Evolutionary conservation across 37 sponge, comb jelly and placozoan genomes (phyloP).

Genomic region (Beroe ovata): DNA sequence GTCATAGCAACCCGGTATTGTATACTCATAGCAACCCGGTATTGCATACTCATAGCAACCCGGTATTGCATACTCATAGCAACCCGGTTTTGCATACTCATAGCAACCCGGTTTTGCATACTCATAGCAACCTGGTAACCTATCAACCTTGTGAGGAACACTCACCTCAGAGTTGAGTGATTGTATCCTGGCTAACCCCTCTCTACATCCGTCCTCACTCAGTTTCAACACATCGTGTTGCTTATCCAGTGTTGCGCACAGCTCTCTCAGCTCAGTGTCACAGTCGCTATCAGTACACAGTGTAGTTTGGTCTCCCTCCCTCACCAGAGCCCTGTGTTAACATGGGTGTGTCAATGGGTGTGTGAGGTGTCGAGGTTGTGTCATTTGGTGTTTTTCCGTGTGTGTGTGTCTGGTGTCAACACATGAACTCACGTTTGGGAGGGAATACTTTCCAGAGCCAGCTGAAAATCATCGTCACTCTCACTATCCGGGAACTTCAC

Average conservation of each 20-base stretch:
- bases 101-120: neutral
- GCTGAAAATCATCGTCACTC: slow-evolving; percentile 33
- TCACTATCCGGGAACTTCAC: neutral
- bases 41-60: neutral
- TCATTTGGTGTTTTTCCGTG: too few species aligned
- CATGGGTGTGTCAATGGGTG: too few species aligned
- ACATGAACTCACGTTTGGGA: slow-evolving; percentile 24
- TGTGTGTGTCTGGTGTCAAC: too few species aligned
- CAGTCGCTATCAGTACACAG: slow-evolving; percentile 6
- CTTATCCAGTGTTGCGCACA: neutral
- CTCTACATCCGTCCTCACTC: slow-evolving; percentile 1
- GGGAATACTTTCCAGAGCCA: slow-evolving; percentile 57
- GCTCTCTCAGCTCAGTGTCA: neutral
- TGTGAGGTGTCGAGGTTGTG: too few species aligned
- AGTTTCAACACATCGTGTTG: slow-evolving; percentile 6
- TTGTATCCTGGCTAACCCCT: neutral
- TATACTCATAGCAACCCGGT: neutral
- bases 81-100: neutral
- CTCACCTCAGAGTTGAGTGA: slow-evolving; percentile 11
- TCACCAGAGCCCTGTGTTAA: neutral
- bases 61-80: neutral
- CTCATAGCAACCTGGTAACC: too few species aligned
- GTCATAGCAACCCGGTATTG: neutral
- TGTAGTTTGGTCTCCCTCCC: neutral
- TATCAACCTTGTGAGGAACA: neutral